A percentile compares a stretch with the other conserved stretches of the same genome.
These are phyloP conservation scores for Coccyzus lansbergi DNA, from an alignment of 2,797 vertebrate species.

Conservation along the genomic window DNA sequence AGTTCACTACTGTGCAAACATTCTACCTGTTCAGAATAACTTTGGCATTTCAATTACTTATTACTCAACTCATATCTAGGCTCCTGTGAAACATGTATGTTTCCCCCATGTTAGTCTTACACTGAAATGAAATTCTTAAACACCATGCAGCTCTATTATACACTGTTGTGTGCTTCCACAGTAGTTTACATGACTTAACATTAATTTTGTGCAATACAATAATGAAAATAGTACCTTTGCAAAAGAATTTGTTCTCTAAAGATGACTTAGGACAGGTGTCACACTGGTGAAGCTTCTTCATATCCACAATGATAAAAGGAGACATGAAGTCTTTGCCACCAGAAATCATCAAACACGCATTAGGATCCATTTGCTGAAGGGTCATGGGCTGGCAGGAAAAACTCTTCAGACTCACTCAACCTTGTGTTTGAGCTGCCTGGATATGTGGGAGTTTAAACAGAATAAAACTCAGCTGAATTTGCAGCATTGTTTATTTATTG, in stretches of 20 bases:
- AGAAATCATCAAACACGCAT: neutral
- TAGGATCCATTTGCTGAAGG: neutral
- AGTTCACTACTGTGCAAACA: neutral
- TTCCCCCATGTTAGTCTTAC: neutral
- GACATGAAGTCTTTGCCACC: neutral
- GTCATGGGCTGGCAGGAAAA: neutral
- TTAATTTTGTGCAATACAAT: neutral
- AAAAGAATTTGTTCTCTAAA: neutral
- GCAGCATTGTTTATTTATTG: neutral
- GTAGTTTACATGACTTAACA: accelerated
- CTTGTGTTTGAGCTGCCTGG: neutral
- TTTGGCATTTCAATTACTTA: accelerated
- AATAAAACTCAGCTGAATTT: neutral
- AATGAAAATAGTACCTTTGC: neutral
- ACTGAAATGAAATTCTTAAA: neutral
- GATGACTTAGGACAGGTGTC: neutral
- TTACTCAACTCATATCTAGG: accelerated
- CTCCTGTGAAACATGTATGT: accelerated
- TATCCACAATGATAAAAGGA: neutral
- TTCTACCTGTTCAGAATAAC: neutral
- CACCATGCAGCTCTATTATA: neutral
- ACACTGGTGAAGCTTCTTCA: neutral
- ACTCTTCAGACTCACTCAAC: neutral
- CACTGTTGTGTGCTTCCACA: neutral
- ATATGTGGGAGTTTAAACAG: neutral